phyloP scores from a whole-genome alignment of 2,888 invertebrate genomes.

The Drosophila maculinotata region DNA sequence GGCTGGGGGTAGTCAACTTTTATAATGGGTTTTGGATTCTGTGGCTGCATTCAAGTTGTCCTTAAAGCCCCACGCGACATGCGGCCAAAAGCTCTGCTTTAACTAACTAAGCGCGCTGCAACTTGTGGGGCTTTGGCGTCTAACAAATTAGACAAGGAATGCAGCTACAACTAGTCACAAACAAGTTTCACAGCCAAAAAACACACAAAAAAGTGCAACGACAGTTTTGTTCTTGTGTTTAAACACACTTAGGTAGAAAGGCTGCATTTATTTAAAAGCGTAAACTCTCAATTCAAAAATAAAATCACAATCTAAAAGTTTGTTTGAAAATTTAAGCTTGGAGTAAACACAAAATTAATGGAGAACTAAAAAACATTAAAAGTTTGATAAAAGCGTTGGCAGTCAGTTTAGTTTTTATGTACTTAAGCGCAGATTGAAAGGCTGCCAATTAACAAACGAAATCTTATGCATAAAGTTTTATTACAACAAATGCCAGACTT shows the following conservation, averaged over 20 bases:
- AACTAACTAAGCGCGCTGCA: slow-evolving; percentile 36
- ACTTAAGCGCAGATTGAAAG: too few relatives aligned
- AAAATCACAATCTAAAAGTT: neutral
- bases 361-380: too few relatives aligned
- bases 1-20: slow-evolving; percentile 37
- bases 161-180: slow-evolving; percentile 12
- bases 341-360: too few relatives aligned
- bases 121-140: slow-evolving; percentile 18
- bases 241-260: neutral
- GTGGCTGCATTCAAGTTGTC: slow-evolving; percentile 37
- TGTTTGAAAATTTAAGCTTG: too few relatives aligned
- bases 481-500: too few relatives aligned
- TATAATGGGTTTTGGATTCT: slow-evolving; percentile 71
- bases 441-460: too few relatives aligned
- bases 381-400: too few relatives aligned
- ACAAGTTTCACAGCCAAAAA: slow-evolving; percentile 26
- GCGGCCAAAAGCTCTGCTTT: slow-evolving; percentile 29
- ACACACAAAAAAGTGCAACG: neutral
- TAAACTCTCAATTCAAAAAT: slow-evolving; percentile 7
- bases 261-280: neutral
- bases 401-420: too few relatives aligned
- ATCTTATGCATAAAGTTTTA: too few relatives aligned
- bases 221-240: neutral
- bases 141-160: slow-evolving; percentile 40
- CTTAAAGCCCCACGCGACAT: slow-evolving; percentile 42